Conservation (phyloP, 2,797 vertebrate genomes). For the Bradypus variegatus region DNA sequence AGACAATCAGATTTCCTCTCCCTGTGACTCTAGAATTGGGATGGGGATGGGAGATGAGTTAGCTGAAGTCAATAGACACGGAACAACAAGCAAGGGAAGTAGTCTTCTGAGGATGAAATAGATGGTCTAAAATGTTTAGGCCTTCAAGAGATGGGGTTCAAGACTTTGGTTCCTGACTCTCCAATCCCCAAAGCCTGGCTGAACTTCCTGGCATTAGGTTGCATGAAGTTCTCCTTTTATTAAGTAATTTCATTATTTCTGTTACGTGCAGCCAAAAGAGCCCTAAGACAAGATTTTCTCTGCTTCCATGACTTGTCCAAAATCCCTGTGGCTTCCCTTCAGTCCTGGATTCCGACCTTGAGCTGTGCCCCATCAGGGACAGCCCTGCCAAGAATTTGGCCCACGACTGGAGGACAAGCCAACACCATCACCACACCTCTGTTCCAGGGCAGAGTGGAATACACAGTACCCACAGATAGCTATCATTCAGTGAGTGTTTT, state of each 20-base stretch:
- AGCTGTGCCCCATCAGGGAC: background rate
- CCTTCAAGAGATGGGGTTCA: background rate
- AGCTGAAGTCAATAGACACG: background rate
- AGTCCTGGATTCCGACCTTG: constrained; percentile 29
- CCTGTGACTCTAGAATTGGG: background rate
- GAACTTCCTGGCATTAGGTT: background rate
- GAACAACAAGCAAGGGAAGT: background rate
- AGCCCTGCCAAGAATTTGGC: background rate
- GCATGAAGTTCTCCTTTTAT: background rate
- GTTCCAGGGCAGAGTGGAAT: background rate
- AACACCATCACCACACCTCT: background rate
- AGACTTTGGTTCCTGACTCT: background rate
- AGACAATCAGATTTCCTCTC: background rate
- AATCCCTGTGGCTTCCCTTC: background rate
- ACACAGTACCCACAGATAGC: background rate
- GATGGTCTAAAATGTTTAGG: background rate
- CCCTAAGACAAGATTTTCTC: background rate
- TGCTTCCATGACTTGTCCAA: background rate
- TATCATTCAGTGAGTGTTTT: background rate
- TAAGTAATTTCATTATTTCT: constrained; percentile 6
- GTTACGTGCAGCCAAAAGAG: background rate
- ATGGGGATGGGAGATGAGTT: background rate
- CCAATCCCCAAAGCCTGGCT: background rate
- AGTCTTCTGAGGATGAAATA: background rate
- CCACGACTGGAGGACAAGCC: background rate